These are phyloP conservation scores for Pseudorhombus dupliciocellatus DNA, from an alignment of 2,113 vertebrate species.

Conservation along the genomic window DNA sequence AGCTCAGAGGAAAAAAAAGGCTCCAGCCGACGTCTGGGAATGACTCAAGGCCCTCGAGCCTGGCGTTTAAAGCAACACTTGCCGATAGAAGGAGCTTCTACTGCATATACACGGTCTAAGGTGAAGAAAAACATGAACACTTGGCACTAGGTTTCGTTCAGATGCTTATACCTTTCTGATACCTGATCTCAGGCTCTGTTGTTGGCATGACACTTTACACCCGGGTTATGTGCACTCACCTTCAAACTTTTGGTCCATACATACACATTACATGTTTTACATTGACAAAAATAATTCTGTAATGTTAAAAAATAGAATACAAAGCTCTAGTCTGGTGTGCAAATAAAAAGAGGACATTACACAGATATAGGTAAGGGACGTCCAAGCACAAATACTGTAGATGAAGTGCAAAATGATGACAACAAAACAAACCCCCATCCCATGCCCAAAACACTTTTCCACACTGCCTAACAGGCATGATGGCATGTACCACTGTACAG, in stretches of 20 bases:
- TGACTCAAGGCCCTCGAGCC: conserved; percentile 58
- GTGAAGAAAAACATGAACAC: conserved; percentile 75
- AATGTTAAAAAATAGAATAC: conserved; percentile 85
- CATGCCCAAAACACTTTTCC: conserved; percentile 4
- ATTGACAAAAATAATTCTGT: conserved; percentile 83
- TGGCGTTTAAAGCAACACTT: conserved; percentile 65
- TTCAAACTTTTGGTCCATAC: conserved; percentile 84
- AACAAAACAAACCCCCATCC: conserved; percentile 24
- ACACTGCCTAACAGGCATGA: conserved; percentile 58
- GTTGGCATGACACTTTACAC: conserved; percentile 56
- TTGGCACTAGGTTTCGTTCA: conserved; percentile 77
- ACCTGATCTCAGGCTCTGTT: conserved; percentile 46
- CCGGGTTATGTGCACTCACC: conserved; percentile 57
- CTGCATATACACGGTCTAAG: conserved; percentile 76
- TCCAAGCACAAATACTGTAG: conserved; percentile 81
- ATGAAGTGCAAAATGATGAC: conserved; percentile 82
- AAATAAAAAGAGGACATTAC: conserved; percentile 82
- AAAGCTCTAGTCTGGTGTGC: conserved; percentile 85
- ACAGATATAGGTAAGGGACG: conserved; percentile 79
- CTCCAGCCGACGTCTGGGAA: conserved; percentile 56
- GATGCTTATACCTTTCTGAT: conserved; percentile 54
- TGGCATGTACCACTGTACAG: conserved; percentile 62
- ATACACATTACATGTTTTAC: conserved; percentile 78
- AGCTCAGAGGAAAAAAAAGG: conserved; percentile 47
- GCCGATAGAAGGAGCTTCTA: conserved; percentile 71